A percentile compares a stretch with the other conserved stretches of the same genome.
Evolutionary conservation across 37 sponge, comb jelly and placozoan species (phyloP).

Genomic region (Tethya wilhelma): DNA sequence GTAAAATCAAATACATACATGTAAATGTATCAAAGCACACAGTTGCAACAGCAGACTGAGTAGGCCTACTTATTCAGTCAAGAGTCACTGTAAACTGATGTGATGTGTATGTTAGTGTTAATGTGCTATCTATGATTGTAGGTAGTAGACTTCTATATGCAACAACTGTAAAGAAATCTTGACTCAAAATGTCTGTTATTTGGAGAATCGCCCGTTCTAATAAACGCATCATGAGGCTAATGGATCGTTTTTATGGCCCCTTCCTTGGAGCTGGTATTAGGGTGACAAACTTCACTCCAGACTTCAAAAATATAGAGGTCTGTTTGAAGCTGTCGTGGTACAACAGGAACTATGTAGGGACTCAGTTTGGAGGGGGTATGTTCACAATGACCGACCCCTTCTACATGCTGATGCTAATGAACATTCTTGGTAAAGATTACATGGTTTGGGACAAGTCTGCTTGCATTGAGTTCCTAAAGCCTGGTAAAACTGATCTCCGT

Average conservation of each 20-base stretch:
- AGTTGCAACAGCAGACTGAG: no score
- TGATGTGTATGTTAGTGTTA: no score
- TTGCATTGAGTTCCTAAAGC: constrained; percentile 11
- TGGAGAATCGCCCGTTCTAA: no score
- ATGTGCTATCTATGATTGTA: no score
- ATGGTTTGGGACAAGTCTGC: constrained; percentile 44
- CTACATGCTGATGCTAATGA: constrained; percentile 46
- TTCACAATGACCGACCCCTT: constrained; percentile 57
- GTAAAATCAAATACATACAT: no score
- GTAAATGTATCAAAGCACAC: no score
- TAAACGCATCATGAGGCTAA: not conserved
- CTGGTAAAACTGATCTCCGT: constrained; percentile 13
- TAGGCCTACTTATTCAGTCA: no score
- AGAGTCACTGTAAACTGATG: no score
- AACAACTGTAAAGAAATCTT: no score
- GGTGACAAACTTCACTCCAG: constrained; percentile 15
- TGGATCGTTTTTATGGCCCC: constrained; percentile 6
- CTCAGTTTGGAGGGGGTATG: constrained; percentile 45
- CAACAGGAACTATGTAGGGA: constrained; percentile 28
- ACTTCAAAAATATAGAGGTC: constrained; percentile 11
- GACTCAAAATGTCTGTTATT: no score
- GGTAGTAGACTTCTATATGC: no score
- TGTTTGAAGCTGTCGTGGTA: constrained; percentile 15
- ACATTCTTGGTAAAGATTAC: constrained; percentile 19
- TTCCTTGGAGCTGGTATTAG: constrained; percentile 39